Conservation (phyloP, 2,797 vertebrate genomes). For the Psittacula derbiana region DNA sequence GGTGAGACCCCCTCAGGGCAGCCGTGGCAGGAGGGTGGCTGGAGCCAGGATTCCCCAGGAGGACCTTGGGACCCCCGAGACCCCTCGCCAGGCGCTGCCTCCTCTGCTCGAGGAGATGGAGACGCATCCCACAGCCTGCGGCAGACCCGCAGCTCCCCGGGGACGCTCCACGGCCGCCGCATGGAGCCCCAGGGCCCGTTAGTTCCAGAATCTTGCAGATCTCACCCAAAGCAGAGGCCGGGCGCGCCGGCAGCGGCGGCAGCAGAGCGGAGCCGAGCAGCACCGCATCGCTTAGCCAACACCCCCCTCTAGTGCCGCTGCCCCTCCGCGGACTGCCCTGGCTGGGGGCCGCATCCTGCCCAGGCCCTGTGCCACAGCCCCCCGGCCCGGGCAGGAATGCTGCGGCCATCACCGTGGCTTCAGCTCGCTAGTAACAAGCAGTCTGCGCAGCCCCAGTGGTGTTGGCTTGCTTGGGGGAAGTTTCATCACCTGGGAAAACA, state of each 20-base stretch:
- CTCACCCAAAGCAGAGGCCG: background rate
- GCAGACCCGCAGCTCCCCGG: background rate
- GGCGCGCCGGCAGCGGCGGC: background rate
- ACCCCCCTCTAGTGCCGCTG: conserved; percentile 53
- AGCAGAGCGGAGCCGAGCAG: background rate
- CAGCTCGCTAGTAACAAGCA: background rate
- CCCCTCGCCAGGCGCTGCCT: fast-evolving
- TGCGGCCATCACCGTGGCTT: background rate
- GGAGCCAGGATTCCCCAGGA: background rate
- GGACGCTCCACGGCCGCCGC: fast-evolving
- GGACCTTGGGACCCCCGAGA: background rate
- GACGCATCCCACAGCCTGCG: fast-evolving
- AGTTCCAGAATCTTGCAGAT: background rate
- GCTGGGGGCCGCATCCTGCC: background rate
- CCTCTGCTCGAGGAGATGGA: fast-evolving
- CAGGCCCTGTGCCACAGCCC: fast-evolving
- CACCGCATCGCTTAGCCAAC: conserved; percentile 30
- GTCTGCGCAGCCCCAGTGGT: background rate
- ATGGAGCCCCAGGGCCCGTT: fast-evolving
- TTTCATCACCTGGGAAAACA: fast-evolving
- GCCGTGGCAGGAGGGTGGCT: fast-evolving
- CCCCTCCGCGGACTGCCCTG: background rate
- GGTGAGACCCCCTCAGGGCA: fast-evolving
- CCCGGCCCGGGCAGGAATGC: background rate
- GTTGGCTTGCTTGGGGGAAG: fast-evolving